These are phyloP conservation scores for Gymnarchus niloticus DNA, from an alignment of 2,113 vertebrate species.

Conservation along the genomic window DNA sequence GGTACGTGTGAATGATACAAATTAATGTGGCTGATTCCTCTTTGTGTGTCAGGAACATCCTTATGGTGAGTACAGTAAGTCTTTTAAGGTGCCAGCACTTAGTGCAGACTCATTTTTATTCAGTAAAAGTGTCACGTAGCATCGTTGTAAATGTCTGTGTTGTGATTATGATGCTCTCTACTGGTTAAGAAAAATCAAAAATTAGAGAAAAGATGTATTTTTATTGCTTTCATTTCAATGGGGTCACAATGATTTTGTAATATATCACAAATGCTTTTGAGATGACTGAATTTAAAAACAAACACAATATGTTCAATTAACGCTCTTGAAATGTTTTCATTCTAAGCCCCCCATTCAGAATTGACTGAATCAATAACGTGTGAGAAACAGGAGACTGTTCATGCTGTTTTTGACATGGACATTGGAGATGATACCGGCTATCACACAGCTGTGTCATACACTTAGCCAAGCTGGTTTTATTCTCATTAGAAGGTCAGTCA, in stretches of 20 bases:
- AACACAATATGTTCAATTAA: neutral
- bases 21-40: neutral
- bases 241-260: neutral
- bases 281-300: neutral
- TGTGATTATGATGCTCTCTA: neutral
- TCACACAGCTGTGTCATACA: neutral
- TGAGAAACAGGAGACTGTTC: neutral
- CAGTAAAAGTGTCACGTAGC: no score
- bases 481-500: neutral
- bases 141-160: neutral
- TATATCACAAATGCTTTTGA: neutral
- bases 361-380: neutral
- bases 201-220: neutral
- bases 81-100: neutral
- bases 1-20: neutral
- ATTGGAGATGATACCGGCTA: neutral
- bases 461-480: neutral
- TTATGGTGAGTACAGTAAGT: neutral
- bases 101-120: neutral
- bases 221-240: neutral
- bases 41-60: neutral
- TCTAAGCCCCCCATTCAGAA: neutral
- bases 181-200: neutral
- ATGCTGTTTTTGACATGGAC: neutral
- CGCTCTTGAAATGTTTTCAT: neutral